Evolutionary conservation across 2,888 invertebrate species (phyloP).

Genomic region (Melanargia galathea): DNA sequence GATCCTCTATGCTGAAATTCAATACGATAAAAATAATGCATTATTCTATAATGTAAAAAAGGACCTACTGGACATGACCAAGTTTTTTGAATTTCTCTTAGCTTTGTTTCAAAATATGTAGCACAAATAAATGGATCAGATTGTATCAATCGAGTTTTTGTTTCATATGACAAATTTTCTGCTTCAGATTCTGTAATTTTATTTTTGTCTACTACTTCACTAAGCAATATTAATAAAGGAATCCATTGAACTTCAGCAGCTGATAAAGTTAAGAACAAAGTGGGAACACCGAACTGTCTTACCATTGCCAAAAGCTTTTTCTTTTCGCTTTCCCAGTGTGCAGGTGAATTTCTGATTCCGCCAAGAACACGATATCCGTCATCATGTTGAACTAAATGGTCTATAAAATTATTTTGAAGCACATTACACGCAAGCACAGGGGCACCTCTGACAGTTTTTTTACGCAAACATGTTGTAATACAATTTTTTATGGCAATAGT

Average conservation of each 20-base stretch:
- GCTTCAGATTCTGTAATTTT: neutral
- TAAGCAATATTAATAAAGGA: too few relatives aligned
- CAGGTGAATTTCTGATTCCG: neutral
- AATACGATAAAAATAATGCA: neutral
- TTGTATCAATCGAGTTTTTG: neutral
- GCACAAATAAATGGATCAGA: neutral
- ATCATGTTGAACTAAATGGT: neutral
- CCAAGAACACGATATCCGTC: neutral
- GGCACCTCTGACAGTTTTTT: neutral
- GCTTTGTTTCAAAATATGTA: neutral
- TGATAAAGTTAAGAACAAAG: neutral
- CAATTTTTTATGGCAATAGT: too few relatives aligned
- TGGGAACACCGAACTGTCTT: neutral
- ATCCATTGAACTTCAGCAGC: too few relatives aligned
- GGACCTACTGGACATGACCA: neutral
- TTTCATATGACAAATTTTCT: neutral
- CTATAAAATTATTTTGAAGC: neutral
- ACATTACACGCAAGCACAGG: neutral
- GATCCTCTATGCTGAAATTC: neutral
- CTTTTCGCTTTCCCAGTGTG: neutral
- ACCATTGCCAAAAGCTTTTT: neutral
- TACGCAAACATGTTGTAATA: neutral
- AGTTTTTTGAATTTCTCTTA: neutral
- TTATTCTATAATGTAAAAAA: neutral
- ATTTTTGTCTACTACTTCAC: too few relatives aligned